Evolutionary conservation across 2,888 invertebrate species (phyloP).

Genomic region (Heliconius sara): DNA sequence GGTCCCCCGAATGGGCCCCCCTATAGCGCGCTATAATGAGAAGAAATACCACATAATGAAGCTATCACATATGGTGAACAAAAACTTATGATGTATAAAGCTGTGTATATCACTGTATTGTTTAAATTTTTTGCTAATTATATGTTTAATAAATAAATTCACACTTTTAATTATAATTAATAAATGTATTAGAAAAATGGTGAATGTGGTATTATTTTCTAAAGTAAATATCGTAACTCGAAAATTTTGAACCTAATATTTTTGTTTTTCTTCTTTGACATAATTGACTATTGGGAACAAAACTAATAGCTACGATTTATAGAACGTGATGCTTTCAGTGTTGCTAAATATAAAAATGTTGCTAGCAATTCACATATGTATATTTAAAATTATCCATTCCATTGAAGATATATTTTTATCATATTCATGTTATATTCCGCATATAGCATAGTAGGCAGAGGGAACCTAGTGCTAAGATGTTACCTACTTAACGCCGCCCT

Average conservation of each 20-base stretch:
- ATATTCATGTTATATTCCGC: no score
- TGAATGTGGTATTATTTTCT: neutral
- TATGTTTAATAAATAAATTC: conserved; percentile 38
- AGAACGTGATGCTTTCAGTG: no score
- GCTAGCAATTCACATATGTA: no score
- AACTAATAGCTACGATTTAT: no score
- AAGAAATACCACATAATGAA: conserved; percentile 75
- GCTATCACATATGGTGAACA: conserved; percentile 74
- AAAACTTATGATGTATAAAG: conserved; percentile 44
- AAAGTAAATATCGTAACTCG: neutral
- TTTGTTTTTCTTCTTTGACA: no score
- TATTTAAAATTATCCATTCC: no score
- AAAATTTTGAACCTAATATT: neutral
- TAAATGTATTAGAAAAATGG: neutral
- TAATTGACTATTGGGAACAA: no score
- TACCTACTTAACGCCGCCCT: no score
- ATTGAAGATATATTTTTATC: no score
- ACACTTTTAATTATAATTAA: conserved; percentile 21
- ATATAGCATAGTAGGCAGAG: no score
- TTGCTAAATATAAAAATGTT: no score
- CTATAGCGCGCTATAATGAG: conserved; percentile 80
- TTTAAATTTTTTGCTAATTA: conserved; percentile 44
- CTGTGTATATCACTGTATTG: conserved; percentile 11
- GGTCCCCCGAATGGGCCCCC: conserved; percentile 66
- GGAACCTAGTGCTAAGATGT: neutral